Conservation (phyloP, 2,797 vertebrate species). For the Eulemur mongoz region DNA sequence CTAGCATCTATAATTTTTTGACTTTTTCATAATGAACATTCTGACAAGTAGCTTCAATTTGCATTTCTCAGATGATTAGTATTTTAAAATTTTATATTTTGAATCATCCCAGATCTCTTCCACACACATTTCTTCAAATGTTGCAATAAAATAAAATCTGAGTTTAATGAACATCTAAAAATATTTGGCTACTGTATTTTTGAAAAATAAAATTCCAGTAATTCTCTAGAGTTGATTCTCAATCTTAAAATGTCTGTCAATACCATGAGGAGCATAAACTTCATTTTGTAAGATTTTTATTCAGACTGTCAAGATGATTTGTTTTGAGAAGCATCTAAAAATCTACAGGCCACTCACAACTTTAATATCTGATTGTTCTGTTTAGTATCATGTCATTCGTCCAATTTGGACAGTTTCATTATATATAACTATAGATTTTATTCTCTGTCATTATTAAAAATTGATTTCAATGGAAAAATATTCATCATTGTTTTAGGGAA, state of each 20-base stretch:
- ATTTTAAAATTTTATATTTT: too few relatives aligned
- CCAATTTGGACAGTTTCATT: slow-evolving; percentile 22
- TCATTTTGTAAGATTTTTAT: slow-evolving; percentile 20
- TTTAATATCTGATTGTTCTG: slow-evolving; percentile 35
- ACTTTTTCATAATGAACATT: not conserved
- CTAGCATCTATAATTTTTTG: not conserved
- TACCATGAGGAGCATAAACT: not conserved
- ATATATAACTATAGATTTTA: slow-evolving; percentile 33
- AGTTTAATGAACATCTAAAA: not conserved
- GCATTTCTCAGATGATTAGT: not conserved
- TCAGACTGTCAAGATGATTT: not conserved
- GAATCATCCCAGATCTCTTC: not conserved
- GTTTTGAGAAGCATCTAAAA: slow-evolving; percentile 12
- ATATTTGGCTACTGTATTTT: slow-evolving; percentile 5
- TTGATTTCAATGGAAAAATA: not conserved
- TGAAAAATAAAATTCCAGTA: slow-evolving; percentile 19
- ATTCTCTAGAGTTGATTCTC: not conserved
- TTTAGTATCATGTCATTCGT: not conserved
- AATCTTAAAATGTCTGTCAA: not conserved
- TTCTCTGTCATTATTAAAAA: slow-evolving; percentile 36
- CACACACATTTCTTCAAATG: not conserved
- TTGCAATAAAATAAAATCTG: slow-evolving; percentile 4
- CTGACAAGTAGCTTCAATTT: not conserved
- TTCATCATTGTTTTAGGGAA: not conserved
- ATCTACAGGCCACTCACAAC: not conserved